Evolutionary conservation across 2,113 vertebrate species (phyloP), one percentile per base, ranked within the genome.

Genomic region (Ochotona curzoniae): DNA sequence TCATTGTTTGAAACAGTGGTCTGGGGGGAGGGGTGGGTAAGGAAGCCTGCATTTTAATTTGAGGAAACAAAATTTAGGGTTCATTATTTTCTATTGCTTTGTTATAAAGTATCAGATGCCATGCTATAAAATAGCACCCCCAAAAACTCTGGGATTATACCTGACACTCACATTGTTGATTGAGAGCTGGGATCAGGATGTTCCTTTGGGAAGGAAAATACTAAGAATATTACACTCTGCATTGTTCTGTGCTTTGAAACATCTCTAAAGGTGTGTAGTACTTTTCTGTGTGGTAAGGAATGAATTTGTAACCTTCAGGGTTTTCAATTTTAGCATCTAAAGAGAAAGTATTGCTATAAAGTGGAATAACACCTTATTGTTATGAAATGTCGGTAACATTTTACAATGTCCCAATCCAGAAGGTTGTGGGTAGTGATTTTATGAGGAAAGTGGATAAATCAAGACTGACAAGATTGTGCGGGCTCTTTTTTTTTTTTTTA

Each of bases 131-230:
- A 78, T 35, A 81, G 18, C 2, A 88, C 6, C 73, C 67, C 23
- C 73, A 87, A 35, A 60, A 89, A 86, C 74, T 82, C 49, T 83
- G n/a, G 26, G 15, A 49, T 90, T 85, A 67, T 87, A 84, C 49
- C 38, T 83, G n/a, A 64, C 30, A 79, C 47, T 84, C 82, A 73
- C 87, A 63, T 85, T 74, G 25, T 69, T 83, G 75, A 80, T 66
- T 44, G 28, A 17, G 78, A 32, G 87, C 49, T 5, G 0, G 79
- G 38, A 66, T 86, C 30, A 38, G n/a, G 21, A 4, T 83, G 8
- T 96, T 38, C 84, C n/a, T 21, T 57, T 83, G 49, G 64, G 85
- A 95, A 88, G 83, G 30, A 84, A 93, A 94, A 86, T 38, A 83
- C 15, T 21, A 90, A 85, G 61, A 78, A 8, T 66, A 44, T 73